Percentiles rank a stretch among this genome's conserved stretches.
Conservation (phyloP, 2,797 vertebrate genomes). For the Sebastolobus alascanus region DNA sequence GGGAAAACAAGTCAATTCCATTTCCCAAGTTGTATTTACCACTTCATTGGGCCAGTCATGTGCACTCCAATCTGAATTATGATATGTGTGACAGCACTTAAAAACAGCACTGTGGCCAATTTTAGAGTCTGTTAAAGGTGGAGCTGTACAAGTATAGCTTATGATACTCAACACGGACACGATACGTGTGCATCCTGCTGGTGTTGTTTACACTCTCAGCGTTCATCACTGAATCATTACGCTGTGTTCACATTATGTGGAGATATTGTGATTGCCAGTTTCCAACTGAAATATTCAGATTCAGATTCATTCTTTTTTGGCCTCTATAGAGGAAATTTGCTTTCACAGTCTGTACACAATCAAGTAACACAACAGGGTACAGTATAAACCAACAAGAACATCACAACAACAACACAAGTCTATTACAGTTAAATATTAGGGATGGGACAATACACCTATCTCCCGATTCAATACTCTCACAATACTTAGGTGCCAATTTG, state of each 20-base stretch:
- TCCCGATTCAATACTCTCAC: too few relatives aligned
- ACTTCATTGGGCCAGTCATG: constrained; percentile 2
- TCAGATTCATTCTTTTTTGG: too few relatives aligned
- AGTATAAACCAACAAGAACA: too few relatives aligned
- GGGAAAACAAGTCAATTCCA: neutral
- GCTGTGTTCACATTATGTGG: neutral
- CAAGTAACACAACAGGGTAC: too few relatives aligned
- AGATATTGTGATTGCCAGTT: neutral
- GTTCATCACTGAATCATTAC: neutral
- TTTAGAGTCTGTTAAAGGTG: neutral
- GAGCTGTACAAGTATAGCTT: neutral
- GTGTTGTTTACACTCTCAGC: neutral
- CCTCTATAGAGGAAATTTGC: too few relatives aligned
- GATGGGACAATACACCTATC: too few relatives aligned
- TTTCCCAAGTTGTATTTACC: constrained; percentile 16
- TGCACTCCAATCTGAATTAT: constrained; percentile 21
- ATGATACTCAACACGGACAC: neutral
- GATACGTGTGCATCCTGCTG: neutral
- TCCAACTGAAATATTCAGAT: neutral
- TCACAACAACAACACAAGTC: too few relatives aligned
- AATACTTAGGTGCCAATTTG: too few relatives aligned
- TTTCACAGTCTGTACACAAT: too few relatives aligned
- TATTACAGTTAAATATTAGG: too few relatives aligned
- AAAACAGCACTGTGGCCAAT: neutral
- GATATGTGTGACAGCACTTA: constrained; percentile 9